These are phyloP conservation scores for Acanthacorydalis orientalis DNA, from an alignment of 2,888 invertebrate species.

Conservation along the genomic window DNA sequence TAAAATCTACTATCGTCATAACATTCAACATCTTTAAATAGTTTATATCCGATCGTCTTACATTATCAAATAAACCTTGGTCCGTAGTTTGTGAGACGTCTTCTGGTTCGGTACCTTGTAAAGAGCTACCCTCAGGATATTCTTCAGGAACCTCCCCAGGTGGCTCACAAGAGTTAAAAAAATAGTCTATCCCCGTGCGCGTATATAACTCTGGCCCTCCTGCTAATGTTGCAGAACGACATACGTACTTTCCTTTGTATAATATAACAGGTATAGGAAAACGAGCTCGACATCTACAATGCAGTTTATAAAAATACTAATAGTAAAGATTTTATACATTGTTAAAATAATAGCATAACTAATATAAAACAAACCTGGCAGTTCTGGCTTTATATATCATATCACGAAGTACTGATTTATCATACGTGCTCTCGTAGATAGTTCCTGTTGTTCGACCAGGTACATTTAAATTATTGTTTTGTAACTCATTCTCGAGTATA, in stretches of 20 bases:
- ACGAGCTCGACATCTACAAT: slow-evolving; percentile 46
- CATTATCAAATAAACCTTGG: slow-evolving; percentile 42
- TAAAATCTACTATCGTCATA: slow-evolving; percentile 59
- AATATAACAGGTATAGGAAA: slow-evolving; percentile 65
- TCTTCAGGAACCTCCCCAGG: slow-evolving; percentile 16
- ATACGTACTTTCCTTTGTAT: slow-evolving; percentile 53
- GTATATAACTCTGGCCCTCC: slow-evolving; percentile 59
- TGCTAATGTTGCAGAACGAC: slow-evolving; percentile 58
- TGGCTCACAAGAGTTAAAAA: slow-evolving; percentile 5
- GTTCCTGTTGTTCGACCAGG: slow-evolving; percentile 19
- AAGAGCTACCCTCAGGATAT: slow-evolving; percentile 9
- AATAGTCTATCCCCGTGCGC: slow-evolving; percentile 30
- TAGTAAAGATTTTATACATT: neutral
- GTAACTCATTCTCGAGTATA: slow-evolving; percentile 39
- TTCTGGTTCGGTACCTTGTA: slow-evolving; percentile 7
- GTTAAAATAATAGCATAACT: neutral
- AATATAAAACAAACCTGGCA: slow-evolving; percentile 27
- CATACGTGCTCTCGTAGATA: slow-evolving; percentile 40
- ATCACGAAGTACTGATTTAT: slow-evolving; percentile 39
- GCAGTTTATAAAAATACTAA: neutral
- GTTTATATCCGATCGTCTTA: slow-evolving; percentile 49
- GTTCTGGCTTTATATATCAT: slow-evolving; percentile 47
- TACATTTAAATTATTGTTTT: slow-evolving; percentile 17
- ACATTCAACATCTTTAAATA: slow-evolving; percentile 52
- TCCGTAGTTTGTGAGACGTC: slow-evolving; percentile 17